Base-by-base conservation (phyloP, 2,113 vertebrate genomes). In the Phrynosoma platyrhinos region DNA sequence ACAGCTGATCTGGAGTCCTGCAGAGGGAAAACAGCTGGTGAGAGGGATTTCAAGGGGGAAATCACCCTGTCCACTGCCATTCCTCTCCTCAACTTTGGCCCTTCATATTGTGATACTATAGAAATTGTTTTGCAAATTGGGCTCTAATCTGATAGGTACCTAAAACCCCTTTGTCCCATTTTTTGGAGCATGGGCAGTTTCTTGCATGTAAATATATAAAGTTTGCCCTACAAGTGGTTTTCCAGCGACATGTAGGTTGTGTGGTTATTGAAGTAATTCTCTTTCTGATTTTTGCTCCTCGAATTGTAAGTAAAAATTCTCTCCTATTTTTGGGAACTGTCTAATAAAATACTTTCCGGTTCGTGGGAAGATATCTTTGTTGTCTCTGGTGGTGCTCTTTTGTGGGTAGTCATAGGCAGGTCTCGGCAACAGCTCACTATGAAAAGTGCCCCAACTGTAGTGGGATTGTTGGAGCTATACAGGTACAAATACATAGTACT, bases 1-100 rank as follows among this genome's bases (percentile, higher is more conserved):
- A 95, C 95, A 96, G 95, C 95, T 95, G 95, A 94, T 92, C 88
- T 52, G 72, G 68, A 80, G 55, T 66, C 47, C 77, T 36, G n/a
- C 14, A 12, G 47, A 30, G n/a, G 23, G 75, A 14, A 55, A 69
- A 27, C 47, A 88, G 81, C n/a, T 78, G 47, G 8, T 64, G 58
- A 32, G n/a, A 53, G 25, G 5, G 66, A 40, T 83, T 88, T 68
- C 68, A n/a, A 82, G 14, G 55, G 47, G 30, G 80, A 27, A 42
- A 53, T 1, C 30, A 27, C 40, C 30, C 5, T 30, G 14, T 47
- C 30, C 30, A 74, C 14, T 16, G 4, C 9, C 16, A 71, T 25
- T 81, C 25, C 27, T 75, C 18, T 30, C 23, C 36, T 82, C 68
- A 47, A 27, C 23, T 18, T 30, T 77, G 58, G 12, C 7, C 2